phyloP scores from a whole-genome alignment of 1,140 invertebrate genomes.

The Sycophaga agraensis region DNA sequence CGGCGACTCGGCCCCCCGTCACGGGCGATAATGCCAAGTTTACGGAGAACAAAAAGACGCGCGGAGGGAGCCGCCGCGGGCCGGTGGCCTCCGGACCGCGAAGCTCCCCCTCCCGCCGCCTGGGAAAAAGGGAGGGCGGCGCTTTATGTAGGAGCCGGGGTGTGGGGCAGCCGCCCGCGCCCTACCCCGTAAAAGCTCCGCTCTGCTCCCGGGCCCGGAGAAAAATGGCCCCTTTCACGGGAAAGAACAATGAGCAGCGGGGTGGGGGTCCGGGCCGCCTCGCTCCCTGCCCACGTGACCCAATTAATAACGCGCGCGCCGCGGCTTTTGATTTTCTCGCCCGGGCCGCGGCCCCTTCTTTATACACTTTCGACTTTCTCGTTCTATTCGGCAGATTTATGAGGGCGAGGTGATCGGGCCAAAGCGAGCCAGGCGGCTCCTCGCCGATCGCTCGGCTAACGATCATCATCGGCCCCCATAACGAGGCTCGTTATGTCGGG shows the following conservation, averaged over 20 bases:
- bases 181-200: background rate
- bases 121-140: too few relatives aligned
- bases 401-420: constrained; percentile 30
- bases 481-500: too few relatives aligned
- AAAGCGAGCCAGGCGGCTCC: background rate
- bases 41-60: constrained; percentile 11
- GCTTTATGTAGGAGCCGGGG: too few relatives aligned
- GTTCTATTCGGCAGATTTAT: constrained; percentile 45
- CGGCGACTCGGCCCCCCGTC: background rate
- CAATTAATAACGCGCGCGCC: constrained; percentile 37
- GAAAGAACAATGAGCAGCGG: constrained; percentile 16
- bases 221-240: constrained; percentile 23
- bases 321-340: background rate
- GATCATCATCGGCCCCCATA: too few relatives aligned
- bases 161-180: too few relatives aligned
- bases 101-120: too few relatives aligned
- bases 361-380: constrained; percentile 1
- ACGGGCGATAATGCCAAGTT: constrained; percentile 8
- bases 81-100: background rate
- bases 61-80: background rate
- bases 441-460: background rate
- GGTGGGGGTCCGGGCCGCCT: background rate
- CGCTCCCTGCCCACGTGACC: constrained; percentile 29
- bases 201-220: background rate
- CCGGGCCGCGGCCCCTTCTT: constrained; percentile 33